Percentiles rank a stretch among this genome's conserved stretches.
Evolutionary conservation across 2,797 vertebrate species (phyloP).

Genomic region (Poeciliopsis turneri): DNA sequence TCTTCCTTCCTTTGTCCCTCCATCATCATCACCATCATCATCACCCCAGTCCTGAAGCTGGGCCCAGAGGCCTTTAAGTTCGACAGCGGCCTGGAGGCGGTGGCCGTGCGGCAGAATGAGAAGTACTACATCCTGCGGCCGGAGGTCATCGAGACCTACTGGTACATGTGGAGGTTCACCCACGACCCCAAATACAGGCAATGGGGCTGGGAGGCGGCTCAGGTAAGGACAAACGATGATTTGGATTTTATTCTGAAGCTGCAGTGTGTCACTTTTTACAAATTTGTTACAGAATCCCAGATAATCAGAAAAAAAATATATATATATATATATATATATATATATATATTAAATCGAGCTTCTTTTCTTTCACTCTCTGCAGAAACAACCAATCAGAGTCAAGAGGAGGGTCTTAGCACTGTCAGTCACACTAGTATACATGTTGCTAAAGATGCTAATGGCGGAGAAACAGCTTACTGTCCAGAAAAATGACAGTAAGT

Average conservation of each 20-base stretch:
- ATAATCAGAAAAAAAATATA: no score
- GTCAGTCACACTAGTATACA: no score
- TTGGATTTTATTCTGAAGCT: neutral
- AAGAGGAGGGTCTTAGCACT: no score
- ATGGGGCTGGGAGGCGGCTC: slow-evolving; percentile 98
- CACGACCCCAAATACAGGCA: slow-evolving; percentile 96
- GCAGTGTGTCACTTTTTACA: no score
- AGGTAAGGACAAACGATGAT: slow-evolving; percentile 78
- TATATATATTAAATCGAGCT: no score
- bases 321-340: no score
- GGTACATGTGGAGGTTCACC: slow-evolving; percentile 99
- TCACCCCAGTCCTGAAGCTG: slow-evolving; percentile 88
- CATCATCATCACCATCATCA: neutral
- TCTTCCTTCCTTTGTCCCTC: neutral
- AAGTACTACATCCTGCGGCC: slow-evolving; percentile 98
- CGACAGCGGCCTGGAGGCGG: slow-evolving; percentile 93
- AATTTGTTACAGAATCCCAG: no score
- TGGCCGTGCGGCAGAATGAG: slow-evolving; percentile 95
- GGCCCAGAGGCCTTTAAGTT: slow-evolving; percentile 98
- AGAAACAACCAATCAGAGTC: no score
- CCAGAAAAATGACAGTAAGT: no score
- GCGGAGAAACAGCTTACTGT: no score
- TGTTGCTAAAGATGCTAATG: no score
- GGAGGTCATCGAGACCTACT: slow-evolving; percentile 98
- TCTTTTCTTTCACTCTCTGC: no score